A percentile compares a stretch with the other conserved stretches of the same genome.
phyloP scores from a whole-genome alignment of 1,140 invertebrate genomes.

The Cryptotermes secundus region DNA sequence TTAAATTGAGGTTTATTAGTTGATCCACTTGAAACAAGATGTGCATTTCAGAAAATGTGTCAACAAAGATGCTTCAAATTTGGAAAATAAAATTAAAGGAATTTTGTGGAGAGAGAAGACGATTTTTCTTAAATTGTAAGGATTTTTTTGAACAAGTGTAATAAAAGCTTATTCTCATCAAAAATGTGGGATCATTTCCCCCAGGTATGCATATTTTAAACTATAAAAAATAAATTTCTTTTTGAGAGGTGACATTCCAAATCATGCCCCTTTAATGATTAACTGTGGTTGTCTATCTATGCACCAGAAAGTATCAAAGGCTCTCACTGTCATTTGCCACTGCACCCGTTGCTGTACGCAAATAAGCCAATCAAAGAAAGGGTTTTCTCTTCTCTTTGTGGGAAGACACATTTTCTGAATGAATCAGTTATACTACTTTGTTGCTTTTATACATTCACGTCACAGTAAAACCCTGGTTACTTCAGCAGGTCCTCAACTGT shows the following conservation, averaged over 20 bases:
- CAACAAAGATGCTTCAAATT: slow-evolving; percentile 33
- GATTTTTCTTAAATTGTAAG: not conserved
- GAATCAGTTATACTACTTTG: slow-evolving; percentile 19
- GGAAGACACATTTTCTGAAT: slow-evolving; percentile 88
- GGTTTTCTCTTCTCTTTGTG: slow-evolving; percentile 58
- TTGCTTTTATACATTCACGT: slow-evolving; percentile 1
- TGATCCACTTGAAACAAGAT: slow-evolving; percentile 13
- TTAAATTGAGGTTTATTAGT: not conserved
- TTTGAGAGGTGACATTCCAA: slow-evolving; percentile 33
- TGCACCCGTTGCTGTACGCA: slow-evolving; percentile 15
- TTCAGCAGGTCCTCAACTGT: not conserved
- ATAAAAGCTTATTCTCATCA: not conserved
- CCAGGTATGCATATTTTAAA: not conserved
- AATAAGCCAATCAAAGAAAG: slow-evolving; percentile 29
- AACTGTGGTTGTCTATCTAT: slow-evolving; percentile 33
- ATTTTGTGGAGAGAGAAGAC: not conserved
- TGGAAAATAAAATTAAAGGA: not conserved
- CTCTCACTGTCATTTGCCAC: slow-evolving; percentile 31
- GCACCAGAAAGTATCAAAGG: slow-evolving; percentile 27
- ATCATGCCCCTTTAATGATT: slow-evolving; percentile 36
- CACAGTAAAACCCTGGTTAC: slow-evolving; percentile 11
- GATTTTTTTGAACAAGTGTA: not conserved
- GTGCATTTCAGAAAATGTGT: slow-evolving; percentile 39
- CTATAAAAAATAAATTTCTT: not conserved
- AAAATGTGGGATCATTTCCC: not conserved